A percentile compares a stretch with the other conserved stretches of the same genome.
These are phyloP conservation scores for Pseudomyrmex dendroicus DNA, from an alignment of 1,140 invertebrate genomes.

Conservation along the genomic window DNA sequence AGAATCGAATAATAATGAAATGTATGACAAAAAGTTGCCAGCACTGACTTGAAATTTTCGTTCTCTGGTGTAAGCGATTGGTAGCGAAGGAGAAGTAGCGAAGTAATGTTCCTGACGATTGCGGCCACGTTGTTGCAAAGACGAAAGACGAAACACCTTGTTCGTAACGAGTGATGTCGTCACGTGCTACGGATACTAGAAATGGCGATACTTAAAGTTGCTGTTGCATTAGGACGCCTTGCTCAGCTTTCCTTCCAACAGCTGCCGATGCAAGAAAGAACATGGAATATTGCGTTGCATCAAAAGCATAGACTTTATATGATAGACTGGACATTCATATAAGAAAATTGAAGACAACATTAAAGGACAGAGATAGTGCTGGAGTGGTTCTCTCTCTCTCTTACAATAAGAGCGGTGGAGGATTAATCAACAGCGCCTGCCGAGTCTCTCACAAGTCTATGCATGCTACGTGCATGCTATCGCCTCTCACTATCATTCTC, in stretches of 20 bases:
- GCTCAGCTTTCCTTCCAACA: slow-evolving; percentile 1
- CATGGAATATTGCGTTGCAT: not conserved
- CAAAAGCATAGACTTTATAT: too few species aligned
- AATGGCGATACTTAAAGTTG: slow-evolving; percentile 18
- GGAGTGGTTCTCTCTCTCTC: too few species aligned
- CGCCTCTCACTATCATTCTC: too few species aligned
- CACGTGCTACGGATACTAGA: not conserved
- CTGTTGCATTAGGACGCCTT: not conserved
- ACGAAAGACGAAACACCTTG: slow-evolving; percentile 28
- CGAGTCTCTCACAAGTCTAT: too few species aligned
- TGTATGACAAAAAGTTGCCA: slow-evolving; percentile 81
- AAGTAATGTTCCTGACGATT: slow-evolving; percentile 66
- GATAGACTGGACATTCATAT: too few species aligned
- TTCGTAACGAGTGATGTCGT: not conserved
- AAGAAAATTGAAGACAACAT: too few species aligned
- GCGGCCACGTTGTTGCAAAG: slow-evolving; percentile 68
- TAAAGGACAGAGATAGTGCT: too few species aligned
- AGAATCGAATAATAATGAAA: slow-evolving; percentile 54
- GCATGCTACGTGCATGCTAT: too few species aligned
- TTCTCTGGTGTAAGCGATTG: slow-evolving; percentile 80
- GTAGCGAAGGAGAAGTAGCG: slow-evolving; percentile 70
- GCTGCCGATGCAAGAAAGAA: not conserved
- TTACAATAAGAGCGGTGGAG: too few species aligned
- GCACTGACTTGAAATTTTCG: slow-evolving; percentile 84
- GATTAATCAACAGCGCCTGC: too few species aligned